phyloP scores from a whole-genome alignment of 2,888 invertebrate species.

The Morpho deidamia region DNA sequence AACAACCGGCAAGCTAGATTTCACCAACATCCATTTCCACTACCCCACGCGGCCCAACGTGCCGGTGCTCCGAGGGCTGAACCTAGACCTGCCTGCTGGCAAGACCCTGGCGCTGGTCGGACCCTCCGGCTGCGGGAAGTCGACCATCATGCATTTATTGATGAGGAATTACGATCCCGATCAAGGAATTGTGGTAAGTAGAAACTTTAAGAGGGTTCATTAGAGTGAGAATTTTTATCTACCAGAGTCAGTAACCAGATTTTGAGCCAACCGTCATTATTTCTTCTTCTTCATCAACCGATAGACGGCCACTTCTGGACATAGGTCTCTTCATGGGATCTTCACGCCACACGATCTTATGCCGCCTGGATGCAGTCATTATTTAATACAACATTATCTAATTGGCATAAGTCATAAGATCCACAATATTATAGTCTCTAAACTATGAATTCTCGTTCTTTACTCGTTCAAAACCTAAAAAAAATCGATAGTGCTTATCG shows the following conservation, averaged over 20 bases:
- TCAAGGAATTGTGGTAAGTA: slow-evolving; percentile 69
- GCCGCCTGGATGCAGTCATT: too few relatives aligned
- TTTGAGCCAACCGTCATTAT: neutral
- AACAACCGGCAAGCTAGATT: slow-evolving; percentile 81
- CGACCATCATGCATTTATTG: slow-evolving; percentile 86
- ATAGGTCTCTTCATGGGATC: too few relatives aligned
- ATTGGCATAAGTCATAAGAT: too few relatives aligned
- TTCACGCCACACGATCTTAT: too few relatives aligned
- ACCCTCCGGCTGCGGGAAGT: slow-evolving; percentile 88
- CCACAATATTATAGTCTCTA: too few relatives aligned
- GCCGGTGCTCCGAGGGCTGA: slow-evolving; percentile 82
- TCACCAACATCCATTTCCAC: slow-evolving; percentile 82
- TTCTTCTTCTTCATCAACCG: too few relatives aligned
- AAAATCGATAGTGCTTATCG: too few relatives aligned
- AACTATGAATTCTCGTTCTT: too few relatives aligned
- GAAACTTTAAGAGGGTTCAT: neutral
- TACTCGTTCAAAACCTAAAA: too few relatives aligned
- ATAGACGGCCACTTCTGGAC: too few relatives aligned
- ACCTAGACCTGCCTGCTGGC: slow-evolving; percentile 80
- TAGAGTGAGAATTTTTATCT: neutral
- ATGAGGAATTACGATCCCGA: slow-evolving; percentile 87
- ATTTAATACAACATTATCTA: too few relatives aligned
- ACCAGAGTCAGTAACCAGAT: neutral
- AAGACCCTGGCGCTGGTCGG: slow-evolving; percentile 85
- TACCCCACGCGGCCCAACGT: slow-evolving; percentile 87